Conservation (phyloP, 1,140 invertebrate genomes). For the Papilio helenus region DNA sequence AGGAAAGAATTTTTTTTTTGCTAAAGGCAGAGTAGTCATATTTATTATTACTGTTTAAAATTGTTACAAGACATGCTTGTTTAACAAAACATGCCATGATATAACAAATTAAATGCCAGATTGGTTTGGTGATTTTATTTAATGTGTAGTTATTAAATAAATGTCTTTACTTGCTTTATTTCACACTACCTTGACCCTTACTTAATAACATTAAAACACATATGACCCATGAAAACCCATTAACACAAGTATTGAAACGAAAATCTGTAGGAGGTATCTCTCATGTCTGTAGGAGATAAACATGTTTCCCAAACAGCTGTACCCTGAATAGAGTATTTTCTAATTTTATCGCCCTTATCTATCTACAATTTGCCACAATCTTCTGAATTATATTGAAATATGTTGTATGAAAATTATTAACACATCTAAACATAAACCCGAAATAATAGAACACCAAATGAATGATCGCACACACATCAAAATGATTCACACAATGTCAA, state of each 20-base stretch:
- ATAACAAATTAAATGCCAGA: background rate
- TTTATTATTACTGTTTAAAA: no score
- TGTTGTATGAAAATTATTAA: background rate
- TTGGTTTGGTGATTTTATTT: background rate
- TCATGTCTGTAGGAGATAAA: background rate
- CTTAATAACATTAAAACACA: background rate
- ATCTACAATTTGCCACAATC: background rate
- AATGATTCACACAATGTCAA: conserved; percentile 7
- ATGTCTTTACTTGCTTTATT: background rate
- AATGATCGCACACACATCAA: background rate
- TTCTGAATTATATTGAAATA: background rate
- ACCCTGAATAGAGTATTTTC: background rate
- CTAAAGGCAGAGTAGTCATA: no score
- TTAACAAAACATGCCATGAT: no score
- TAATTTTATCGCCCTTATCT: background rate
- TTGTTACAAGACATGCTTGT: no score
- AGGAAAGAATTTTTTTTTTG: no score
- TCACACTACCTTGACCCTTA: background rate
- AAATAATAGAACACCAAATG: background rate
- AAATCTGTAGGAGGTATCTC: no score
- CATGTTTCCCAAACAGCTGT: background rate
- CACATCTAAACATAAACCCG: background rate
- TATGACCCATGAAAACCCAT: background rate
- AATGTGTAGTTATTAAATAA: background rate
- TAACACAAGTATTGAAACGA: background rate